Evolutionary conservation across 1,140 invertebrate genomes (phyloP).

Genomic region (Cotesia chilonis): DNA sequence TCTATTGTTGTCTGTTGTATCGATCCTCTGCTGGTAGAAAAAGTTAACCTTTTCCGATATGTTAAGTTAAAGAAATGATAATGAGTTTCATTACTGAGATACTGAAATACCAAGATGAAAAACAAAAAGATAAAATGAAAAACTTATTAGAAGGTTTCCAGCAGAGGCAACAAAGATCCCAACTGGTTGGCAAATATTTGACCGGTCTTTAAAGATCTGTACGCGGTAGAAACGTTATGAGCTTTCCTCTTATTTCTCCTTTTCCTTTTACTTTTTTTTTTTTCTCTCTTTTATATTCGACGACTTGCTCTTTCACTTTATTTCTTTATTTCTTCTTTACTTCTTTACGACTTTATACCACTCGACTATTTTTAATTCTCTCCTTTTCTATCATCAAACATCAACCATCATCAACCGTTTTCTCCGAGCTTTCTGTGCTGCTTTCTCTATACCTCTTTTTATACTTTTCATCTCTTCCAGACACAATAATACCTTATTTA

Average conservation of each 20-base stretch:
- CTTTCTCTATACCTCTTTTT: neutral
- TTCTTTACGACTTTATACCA: slow-evolving; percentile 37
- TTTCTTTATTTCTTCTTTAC: slow-evolving; percentile 10
- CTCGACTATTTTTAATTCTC: slow-evolving; percentile 15
- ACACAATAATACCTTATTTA: too few relatives aligned
- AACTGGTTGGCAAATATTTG: slow-evolving; percentile 38
- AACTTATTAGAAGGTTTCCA: slow-evolving; percentile 38
- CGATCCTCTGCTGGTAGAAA: too few relatives aligned
- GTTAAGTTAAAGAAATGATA: too few relatives aligned
- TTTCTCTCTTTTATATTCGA: neutral
- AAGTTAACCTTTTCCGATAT: too few relatives aligned
- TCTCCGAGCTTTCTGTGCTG: neutral
- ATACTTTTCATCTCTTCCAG: too few relatives aligned
- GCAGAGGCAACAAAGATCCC: neutral
- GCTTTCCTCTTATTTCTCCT: neutral
- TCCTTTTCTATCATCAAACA: neutral
- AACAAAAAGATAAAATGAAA: slow-evolving; percentile 38
- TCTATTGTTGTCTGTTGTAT: neutral
- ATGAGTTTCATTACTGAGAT: neutral
- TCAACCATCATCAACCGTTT: neutral
- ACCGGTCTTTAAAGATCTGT: slow-evolving; percentile 28
- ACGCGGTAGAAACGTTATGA: slow-evolving; percentile 20
- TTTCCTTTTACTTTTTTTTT: neutral
- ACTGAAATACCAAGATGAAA: neutral
- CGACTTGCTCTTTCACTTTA: slow-evolving; percentile 9